Percentiles rank a stretch among this genome's conserved stretches.
These are phyloP conservation scores for Sialis lutaria DNA, from an alignment of 2,888 invertebrate species.

Conservation along the genomic window DNA sequence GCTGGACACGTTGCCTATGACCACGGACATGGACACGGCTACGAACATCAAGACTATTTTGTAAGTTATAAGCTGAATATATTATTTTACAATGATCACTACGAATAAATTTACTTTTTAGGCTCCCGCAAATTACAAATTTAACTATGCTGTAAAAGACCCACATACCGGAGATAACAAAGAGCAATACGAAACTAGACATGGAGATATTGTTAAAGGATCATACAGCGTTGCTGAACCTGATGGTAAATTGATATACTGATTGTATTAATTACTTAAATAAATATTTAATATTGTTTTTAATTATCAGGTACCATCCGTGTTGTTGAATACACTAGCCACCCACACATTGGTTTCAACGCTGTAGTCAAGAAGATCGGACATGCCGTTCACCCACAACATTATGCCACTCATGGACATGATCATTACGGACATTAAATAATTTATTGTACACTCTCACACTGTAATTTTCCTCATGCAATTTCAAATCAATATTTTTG, in stretches of 20 bases:
- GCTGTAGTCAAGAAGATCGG: conserved; percentile 1
- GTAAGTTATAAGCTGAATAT: not conserved
- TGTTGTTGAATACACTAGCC: conserved; percentile 1
- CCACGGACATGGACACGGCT: not conserved
- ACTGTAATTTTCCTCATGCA: not conserved
- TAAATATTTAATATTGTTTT: not conserved
- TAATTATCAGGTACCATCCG: not conserved
- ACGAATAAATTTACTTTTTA: not conserved
- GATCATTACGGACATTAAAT: not conserved
- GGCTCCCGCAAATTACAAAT: not conserved
- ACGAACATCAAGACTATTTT: not conserved
- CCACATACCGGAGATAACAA: conserved; percentile 1
- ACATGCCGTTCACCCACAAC: not conserved
- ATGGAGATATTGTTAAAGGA: not conserved
- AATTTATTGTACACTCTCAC: not conserved
- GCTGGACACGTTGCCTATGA: not conserved
- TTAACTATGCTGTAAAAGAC: conserved; percentile 1
- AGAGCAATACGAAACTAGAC: conserved; percentile 1
- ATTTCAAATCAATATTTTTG: not conserved
- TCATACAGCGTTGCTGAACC: not conserved
- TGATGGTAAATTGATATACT: not conserved
- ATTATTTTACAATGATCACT: no score
- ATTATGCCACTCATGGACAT: not conserved
- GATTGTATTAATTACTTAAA: no score
- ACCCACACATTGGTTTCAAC: conserved; percentile 1